Evolutionary conservation across 2,113 vertebrate genomes (phyloP).

Genomic region (Gobiocypris rarus): DNA sequence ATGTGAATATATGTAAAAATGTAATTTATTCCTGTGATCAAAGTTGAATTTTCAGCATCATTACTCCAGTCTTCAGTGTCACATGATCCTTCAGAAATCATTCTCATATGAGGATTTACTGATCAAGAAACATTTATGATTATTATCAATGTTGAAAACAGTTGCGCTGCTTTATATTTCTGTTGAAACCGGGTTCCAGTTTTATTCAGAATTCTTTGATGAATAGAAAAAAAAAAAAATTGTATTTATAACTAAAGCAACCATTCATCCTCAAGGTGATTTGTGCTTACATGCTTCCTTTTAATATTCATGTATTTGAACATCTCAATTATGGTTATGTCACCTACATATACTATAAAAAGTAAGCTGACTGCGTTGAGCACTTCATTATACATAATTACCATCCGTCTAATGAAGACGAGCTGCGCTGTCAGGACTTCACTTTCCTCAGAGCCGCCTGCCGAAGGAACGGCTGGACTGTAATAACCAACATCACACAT

Average conservation of each 20-base stretch:
- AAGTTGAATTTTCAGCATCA: no score
- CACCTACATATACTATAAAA: constrained; percentile 1
- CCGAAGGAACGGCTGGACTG: not conserved
- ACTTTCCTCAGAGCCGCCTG: not conserved
- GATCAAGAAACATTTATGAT: not conserved
- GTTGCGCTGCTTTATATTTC: not conserved
- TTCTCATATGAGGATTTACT: not conserved
- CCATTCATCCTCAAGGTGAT: not conserved
- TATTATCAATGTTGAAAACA: not conserved
- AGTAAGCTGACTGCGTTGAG: not conserved
- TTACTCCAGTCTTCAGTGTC: no score
- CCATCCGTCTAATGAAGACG: constrained; percentile 8
- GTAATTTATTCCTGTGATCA: no score
- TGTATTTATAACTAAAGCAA: not conserved
- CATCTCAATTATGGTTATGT: constrained; percentile 35
- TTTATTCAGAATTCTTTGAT: not conserved
- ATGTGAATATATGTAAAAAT: no score
- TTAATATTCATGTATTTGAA: constrained; percentile 21
- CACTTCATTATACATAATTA: constrained; percentile 47
- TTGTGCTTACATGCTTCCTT: constrained; percentile 22
- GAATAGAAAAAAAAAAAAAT: not conserved
- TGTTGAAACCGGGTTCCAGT: not conserved
- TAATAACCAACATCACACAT: not conserved
- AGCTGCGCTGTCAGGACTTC: constrained; percentile 9
- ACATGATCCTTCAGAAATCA: not conserved